phyloP scores from a whole-genome alignment of 2,888 invertebrate genomes.

The Caenorhabditis afra region DNA sequence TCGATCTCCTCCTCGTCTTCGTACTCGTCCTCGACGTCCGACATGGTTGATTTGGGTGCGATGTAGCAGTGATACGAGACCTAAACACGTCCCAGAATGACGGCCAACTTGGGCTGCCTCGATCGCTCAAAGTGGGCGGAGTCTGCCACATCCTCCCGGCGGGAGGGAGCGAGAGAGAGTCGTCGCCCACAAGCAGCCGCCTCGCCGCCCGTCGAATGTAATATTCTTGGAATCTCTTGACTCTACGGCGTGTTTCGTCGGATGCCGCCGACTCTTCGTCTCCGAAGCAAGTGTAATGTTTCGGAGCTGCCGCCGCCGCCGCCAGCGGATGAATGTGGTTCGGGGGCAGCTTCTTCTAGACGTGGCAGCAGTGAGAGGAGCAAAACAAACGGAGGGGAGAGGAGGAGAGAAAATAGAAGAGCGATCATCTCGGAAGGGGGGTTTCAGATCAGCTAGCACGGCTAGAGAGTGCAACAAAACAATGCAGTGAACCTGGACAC shows the following conservation, averaged over 20 bases:
- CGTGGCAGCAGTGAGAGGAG: slow-evolving; percentile 41
- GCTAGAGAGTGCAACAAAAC: background rate
- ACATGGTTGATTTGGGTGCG: slow-evolving; percentile 67
- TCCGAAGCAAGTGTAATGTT: slow-evolving; percentile 45
- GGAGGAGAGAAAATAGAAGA: slow-evolving; percentile 25
- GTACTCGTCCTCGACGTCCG: slow-evolving; percentile 78
- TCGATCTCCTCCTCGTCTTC: slow-evolving; percentile 75
- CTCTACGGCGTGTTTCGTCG: slow-evolving; percentile 50
- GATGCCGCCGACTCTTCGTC: slow-evolving; percentile 43
- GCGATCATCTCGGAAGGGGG: slow-evolving; percentile 36
- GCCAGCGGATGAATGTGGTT: slow-evolving; percentile 46
- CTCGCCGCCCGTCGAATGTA: slow-evolving; percentile 31
- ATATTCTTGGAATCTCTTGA: slow-evolving; percentile 56
- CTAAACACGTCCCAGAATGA: slow-evolving; percentile 59
- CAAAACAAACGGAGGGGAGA: slow-evolving; percentile 40
- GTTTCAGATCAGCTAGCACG: slow-evolving; percentile 3
- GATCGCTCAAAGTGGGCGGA: slow-evolving; percentile 59
- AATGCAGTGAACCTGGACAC: background rate
- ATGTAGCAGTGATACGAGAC: slow-evolving; percentile 57
- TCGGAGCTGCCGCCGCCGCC: slow-evolving; percentile 28
- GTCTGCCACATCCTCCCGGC: slow-evolving; percentile 42
- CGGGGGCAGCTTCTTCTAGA: slow-evolving; percentile 41
- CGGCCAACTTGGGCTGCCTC: slow-evolving; percentile 52
- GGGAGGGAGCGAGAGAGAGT: slow-evolving; percentile 13
- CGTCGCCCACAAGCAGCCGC: slow-evolving; percentile 43